These are phyloP conservation scores for Calyptomena viridis DNA, from an alignment of 2,113 vertebrate genomes.

Conservation along the genomic window DNA sequence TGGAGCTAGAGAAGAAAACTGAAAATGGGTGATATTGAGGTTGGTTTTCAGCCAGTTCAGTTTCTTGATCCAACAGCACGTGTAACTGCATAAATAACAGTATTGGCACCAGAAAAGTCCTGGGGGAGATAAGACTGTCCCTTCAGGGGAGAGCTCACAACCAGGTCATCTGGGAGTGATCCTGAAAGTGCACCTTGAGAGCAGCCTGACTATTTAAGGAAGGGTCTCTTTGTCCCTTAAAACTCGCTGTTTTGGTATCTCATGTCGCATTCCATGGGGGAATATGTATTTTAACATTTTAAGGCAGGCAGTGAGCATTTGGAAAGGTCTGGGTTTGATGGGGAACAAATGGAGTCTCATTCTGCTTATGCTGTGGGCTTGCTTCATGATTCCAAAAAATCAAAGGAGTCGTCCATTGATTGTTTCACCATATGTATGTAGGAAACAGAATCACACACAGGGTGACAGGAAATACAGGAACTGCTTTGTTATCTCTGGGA, in stretches of 20 bases:
- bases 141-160: not conserved
- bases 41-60: not conserved
- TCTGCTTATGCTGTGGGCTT: not conserved
- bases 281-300: not conserved
- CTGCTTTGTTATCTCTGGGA: not conserved
- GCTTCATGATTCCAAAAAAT: not conserved
- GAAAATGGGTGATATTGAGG: not conserved
- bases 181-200: not conserved
- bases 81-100: not conserved
- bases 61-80: not conserved
- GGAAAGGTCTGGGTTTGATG: not conserved
- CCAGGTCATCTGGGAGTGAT: not conserved
- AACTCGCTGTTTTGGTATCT: not conserved
- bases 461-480: not conserved
- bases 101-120: not conserved
- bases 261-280: fast-evolving
- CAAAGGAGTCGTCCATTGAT: not conserved
- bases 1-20: not conserved
- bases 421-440: not conserved
- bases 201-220: not conserved
- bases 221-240: not conserved
- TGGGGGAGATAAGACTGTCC: not conserved
- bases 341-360: not conserved
- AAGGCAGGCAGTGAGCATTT: not conserved
- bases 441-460: not conserved